These are phyloP conservation scores for Chloromyia formosa DNA, from an alignment of 2,888 invertebrate species.

Conservation along the genomic window DNA sequence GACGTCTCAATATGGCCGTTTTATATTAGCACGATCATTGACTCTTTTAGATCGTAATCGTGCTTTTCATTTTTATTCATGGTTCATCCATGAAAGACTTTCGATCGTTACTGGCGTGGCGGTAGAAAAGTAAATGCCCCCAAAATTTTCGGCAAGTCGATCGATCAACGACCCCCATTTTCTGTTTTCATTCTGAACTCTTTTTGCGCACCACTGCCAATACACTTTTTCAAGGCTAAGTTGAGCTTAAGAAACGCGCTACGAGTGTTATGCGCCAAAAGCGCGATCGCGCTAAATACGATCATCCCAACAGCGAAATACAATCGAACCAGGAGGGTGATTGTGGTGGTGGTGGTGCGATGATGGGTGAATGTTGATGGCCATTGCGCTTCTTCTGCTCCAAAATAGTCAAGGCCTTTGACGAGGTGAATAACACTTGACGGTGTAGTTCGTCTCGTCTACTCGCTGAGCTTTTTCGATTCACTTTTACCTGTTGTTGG, in stretches of 20 bases:
- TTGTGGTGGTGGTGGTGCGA: slow-evolving; percentile 24
- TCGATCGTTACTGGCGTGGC: slow-evolving; percentile 31
- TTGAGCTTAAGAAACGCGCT: slow-evolving; percentile 24
- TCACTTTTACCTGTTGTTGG: slow-evolving; percentile 47
- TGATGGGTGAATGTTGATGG: not conserved
- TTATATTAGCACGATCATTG: slow-evolving; percentile 19
- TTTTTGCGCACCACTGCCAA: slow-evolving; percentile 37
- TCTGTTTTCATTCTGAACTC: slow-evolving; percentile 38
- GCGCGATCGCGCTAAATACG: not conserved
- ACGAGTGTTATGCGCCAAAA: slow-evolving; percentile 25
- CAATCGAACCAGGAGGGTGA: not conserved
- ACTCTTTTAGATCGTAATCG: slow-evolving; percentile 7
- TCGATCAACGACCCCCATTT: slow-evolving; percentile 35
- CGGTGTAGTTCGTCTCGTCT: not conserved
- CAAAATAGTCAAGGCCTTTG: slow-evolving; percentile 41
- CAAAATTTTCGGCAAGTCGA: slow-evolving; percentile 24
- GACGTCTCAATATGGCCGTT: not conserved
- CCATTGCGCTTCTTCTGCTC: slow-evolving; percentile 10
- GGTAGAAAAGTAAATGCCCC: slow-evolving; percentile 23
- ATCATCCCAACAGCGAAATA: not conserved
- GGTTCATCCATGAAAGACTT: slow-evolving; percentile 35
- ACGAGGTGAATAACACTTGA: slow-evolving; percentile 46
- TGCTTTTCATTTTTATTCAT: not conserved
- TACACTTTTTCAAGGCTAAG: slow-evolving; percentile 39
- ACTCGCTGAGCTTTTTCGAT: slow-evolving; percentile 44